Base-by-base conservation (phyloP, 2,888 invertebrate species). In the Leucozona laternaria region DNA sequence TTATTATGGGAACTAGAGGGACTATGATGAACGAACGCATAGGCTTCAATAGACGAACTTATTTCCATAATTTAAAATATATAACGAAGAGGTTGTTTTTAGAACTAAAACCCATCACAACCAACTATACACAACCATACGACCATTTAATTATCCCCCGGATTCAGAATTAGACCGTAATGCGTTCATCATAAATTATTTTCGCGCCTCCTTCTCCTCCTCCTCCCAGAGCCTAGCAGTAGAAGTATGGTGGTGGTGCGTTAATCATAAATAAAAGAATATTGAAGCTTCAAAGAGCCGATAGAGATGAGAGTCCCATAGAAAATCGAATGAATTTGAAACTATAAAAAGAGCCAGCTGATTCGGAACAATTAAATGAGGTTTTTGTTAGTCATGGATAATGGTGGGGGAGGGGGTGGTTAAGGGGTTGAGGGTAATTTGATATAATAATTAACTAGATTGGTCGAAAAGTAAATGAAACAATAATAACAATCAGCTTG, bases 141-240 rank as follows among this genome's bases (percentile, higher is more conserved):
- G 58, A 28, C 66, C 71, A 68, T 85, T 85, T 85, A 85, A 85
- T 81, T 85, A 85, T 80, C 66, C 66, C 68, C 71, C 72, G 68
- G 84, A 85, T 80, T 80, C 84, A 68, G 31, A 79, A 57, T 60
- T 37, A 25, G n/a, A 37, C 70, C 43, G 34, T 84, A 75, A 79
- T 79, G 66, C 66, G 75, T 72, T 76, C 66, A 70, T 79, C 75
- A 84, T 84, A 79, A 84, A 84, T 79, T 84, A 79, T 60, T 25
- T 68, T 34, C 13, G n/a, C 15, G 11, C 13, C 13, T 13, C 34
- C 13, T 20, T 28, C n/a, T 22, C 43, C 25, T 22, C 40, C 37
- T 15, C 15, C 0, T 7, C 8, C 0, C n/a, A 2, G 7, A 25
- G 3, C 6, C 15, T n/a, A 55, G 28, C 34, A 60, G 20, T n/a